Conservation (phyloP, 2,797 vertebrate genomes). For the Manis crassicaudata region DNA sequence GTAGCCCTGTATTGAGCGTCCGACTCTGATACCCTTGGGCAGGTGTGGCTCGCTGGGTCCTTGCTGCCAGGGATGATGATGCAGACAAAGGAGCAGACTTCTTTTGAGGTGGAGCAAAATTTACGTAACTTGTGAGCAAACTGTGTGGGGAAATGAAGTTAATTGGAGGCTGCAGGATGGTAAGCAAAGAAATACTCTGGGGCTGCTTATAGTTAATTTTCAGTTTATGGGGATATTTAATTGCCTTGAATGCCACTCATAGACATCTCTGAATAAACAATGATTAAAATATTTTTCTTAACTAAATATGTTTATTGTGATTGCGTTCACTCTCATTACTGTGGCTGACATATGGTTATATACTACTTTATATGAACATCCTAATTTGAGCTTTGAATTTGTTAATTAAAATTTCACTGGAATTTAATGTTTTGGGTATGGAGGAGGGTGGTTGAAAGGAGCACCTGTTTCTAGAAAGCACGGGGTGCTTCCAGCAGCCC, state of each 20-base stretch:
- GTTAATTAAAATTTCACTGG: constrained; percentile 20
- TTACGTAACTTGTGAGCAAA: background rate
- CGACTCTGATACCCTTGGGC: background rate
- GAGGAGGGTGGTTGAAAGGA: background rate
- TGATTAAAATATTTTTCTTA: constrained; percentile 51
- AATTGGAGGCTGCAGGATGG: background rate
- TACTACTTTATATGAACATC: background rate
- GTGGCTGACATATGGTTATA: background rate
- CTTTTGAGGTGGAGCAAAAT: background rate
- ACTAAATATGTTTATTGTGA: background rate
- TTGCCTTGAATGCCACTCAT: background rate
- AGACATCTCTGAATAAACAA: background rate
- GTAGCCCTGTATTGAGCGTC: background rate
- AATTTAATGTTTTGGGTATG: background rate
- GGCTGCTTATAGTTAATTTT: background rate
- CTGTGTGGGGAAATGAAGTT: constrained; percentile 63
- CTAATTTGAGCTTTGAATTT: constrained; percentile 15
- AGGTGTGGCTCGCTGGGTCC: background rate
- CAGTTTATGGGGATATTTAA: background rate
- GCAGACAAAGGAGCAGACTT: background rate
- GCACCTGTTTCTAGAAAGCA: background rate
- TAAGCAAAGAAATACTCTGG: background rate
- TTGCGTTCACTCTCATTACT: constrained; percentile 21
- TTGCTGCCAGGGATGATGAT: background rate
- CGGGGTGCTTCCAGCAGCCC: background rate